phyloP scores from a whole-genome alignment of 2,888 invertebrate genomes.

The Callyntrura guangdongensis region DNA sequence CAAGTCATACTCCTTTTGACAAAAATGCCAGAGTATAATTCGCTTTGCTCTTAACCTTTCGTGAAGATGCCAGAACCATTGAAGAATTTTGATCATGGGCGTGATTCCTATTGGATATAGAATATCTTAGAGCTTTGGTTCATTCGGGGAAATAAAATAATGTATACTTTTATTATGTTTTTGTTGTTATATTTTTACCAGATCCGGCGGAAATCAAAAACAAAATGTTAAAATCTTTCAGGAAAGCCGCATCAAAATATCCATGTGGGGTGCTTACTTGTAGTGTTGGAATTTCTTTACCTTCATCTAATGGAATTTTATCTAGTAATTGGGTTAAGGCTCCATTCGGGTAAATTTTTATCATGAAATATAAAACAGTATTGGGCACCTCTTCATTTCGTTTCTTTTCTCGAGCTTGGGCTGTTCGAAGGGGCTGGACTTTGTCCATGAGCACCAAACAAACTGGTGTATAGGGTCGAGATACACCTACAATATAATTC shows the following conservation, averaged over 20 bases:
- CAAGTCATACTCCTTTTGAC: constrained; percentile 45
- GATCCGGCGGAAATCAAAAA: constrained; percentile 62
- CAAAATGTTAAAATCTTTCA: constrained; percentile 46
- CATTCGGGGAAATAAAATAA: background rate
- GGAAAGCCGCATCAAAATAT: constrained; percentile 42
- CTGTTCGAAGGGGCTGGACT: background rate
- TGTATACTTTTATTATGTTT: background rate
- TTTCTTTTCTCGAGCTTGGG: background rate
- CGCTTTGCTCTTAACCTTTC: constrained; percentile 38
- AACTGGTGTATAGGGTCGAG: constrained; percentile 63
- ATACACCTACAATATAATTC: background rate
- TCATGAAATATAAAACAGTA: constrained; percentile 60
- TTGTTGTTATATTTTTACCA: constrained; percentile 3
- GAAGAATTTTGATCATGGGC: constrained; percentile 68
- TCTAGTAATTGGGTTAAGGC: constrained; percentile 35
- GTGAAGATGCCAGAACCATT: constrained; percentile 13
- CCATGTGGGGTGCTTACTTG: constrained; percentile 61
- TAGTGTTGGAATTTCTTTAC: constrained; percentile 56
- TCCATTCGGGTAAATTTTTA: constrained; percentile 69
- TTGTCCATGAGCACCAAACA: background rate
- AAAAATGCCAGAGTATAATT: constrained; percentile 49
- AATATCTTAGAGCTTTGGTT: background rate
- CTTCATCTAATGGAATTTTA: constrained; percentile 50
- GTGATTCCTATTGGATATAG: constrained; percentile 38
- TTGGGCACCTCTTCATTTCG: background rate